Evolutionary conservation across 2,797 vertebrate species (phyloP), one percentile per base, ranked within the genome.

Genomic region (Gobionotothen gibberifrons): DNA sequence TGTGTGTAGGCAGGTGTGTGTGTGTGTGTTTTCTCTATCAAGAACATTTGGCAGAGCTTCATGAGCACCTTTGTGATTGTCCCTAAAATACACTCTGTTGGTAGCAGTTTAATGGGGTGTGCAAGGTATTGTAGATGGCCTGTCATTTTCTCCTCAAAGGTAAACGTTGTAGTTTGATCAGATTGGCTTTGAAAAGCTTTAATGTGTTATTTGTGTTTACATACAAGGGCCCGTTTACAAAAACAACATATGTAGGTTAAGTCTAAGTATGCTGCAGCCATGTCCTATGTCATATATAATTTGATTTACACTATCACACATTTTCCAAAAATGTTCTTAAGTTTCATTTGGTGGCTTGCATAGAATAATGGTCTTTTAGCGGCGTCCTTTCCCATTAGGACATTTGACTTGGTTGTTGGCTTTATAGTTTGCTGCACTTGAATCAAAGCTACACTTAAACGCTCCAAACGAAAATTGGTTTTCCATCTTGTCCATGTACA

Each of bases 31-130:
- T 79, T 80, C 73, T 88, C 82, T 73, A 82, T 88, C 82, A 61
- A 60, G 81, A 87, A 83, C 83, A 89, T 87, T 92, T 86, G 78
- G 78, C 52, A 87, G 68, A 56, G 77, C 68, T 87, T 90, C 82
- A 89, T 87, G 89, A 91, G 77, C 53, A 78, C 69, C 53, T 75
- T 22, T 81, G 68, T 83, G 74, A 57, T 78, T 66, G 64, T 78
- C 63, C 54, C 78, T 74, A 69, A 84, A 87, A 88, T 48, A 78
- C 59, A 79, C 78, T 53, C 54, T 62, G 55, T 52, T 76, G 57
- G 77, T 66, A 76, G 76, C 73, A 71, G 72, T 79, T 89, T 90
- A 88, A 88, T 84, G 75, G 69, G 67, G 71, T 80, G 71, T 85
- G 65, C 52, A 55, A 66, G 43, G 54, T 52, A 81, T 77, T 47